Base-by-base conservation (phyloP, 2,888 invertebrate species). In the Dryadula phaetusa region DNA sequence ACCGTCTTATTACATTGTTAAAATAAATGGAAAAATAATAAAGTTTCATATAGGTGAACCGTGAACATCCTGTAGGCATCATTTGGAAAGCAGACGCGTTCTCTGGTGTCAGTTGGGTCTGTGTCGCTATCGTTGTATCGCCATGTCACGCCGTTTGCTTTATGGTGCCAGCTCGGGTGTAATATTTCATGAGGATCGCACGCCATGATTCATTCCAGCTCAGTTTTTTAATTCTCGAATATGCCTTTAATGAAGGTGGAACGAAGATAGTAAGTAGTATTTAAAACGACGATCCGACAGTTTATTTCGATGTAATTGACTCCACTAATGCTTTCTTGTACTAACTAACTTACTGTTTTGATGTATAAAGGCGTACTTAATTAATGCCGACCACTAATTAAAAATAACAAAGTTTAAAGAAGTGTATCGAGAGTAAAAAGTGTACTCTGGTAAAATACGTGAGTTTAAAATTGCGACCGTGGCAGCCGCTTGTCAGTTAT, bases 81-180 rank as follows among this genome's bases (percentile, higher is more conserved):
- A 75, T 78, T 78, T 79, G 76, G 82, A 76, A 72, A 80, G 81
- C 78, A 85, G 84, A 82, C 88, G 84, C 87, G 90, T 86, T 87
- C 84, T 87, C 84, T 85, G 84, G 85, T 87, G 90, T 88, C 89
- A 87, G 90, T 90, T 88, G 88, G 85, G 82, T 82, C 83, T 84
- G 87, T 90, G 92, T 92, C 90, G 89, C 92, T 92, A 92, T 92
- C 92, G 89, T 87, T 90, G 92, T 92, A 92, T 92, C 92, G 90
- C 86, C 82, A 82, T 89, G 91, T 91, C 90, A 90, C 85, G 83
- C 86, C 87, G 88, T 91, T 91, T 92, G 90, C 89, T 92, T 92
- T 92, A 92, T 92, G 91, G 91, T 90, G 88, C 90, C 92, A 91
- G 90, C 86, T 84, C 80, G 80, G 84, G 86, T 88, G 90, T 90